Evolutionary conservation across 2,113 vertebrate genomes (phyloP), one percentile per base, ranked within the genome.

Genomic region (Petroica traversi): DNA sequence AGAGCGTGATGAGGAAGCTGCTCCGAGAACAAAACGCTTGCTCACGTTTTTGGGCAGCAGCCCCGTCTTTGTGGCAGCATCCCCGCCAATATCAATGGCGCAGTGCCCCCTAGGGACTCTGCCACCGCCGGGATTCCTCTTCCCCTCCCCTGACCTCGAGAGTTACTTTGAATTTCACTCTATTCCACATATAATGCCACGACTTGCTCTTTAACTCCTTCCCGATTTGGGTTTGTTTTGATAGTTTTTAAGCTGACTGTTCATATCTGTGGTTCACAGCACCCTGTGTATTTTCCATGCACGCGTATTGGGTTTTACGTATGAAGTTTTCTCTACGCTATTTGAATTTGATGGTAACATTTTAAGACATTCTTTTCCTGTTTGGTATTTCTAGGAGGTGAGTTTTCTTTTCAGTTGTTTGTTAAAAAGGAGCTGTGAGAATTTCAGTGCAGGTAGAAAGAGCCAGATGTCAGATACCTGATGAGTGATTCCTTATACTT

Each of bases 391-490:
- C 38, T 41, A 33, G 31, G 52, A 72, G 48, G 29, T 45, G 10
- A 10, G 7, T 22, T 91, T 90, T 71, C 41, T 75, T 68, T 81
- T 41, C 29, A 25, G 5, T 34, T 48, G 4, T 59, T 85, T 77
- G 38, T 52, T 96, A 40, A 85, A 97, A 92, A 96, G 82, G 68
- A 93, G 40, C 85, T 67, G n/a, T 33, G 36, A 7, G 62, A 76
- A 77, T 80, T 91, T 79, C 93, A 98, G 98, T 98, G 98, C 98
- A 83, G 98, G 98, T 79, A 98, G 97, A 88, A 98, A 98, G 96
- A 98, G 98, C 71, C 95, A 34, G 98, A 97, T 43, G 97, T 88
- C 98, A 98, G 92, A 95, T 98, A 96, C 95, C 96, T 43, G 97
- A 98, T 86, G 98, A 98, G 86, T 73, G 85, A 57, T 98, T 99